Evolutionary conservation across 2,888 invertebrate species (phyloP).

Genomic region (Amphiduros pacificus): DNA sequence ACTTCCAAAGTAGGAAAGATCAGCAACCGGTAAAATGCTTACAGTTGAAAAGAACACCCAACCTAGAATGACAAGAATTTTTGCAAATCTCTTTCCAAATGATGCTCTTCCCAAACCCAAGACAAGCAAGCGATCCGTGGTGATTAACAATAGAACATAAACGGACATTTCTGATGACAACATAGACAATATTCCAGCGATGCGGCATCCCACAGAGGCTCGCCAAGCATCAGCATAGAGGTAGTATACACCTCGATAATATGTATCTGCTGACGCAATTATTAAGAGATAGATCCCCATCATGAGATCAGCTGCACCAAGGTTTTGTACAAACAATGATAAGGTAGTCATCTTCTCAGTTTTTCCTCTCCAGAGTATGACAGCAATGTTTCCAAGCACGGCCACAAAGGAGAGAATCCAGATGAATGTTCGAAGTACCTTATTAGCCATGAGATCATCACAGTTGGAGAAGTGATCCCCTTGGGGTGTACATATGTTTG

Average conservation of each 20-base stretch:
- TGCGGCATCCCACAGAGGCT: constrained; percentile 27
- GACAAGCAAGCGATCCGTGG: constrained; percentile 68
- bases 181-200: constrained; percentile 34
- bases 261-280: constrained; percentile 32
- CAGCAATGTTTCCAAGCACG: constrained; percentile 27
- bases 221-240: constrained; percentile 35
- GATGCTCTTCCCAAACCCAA: constrained; percentile 61
- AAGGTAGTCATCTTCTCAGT: background rate
- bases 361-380: constrained; percentile 12
- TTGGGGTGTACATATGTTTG: constrained; percentile 36
- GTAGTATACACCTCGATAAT: constrained; percentile 32
- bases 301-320: constrained; percentile 32
- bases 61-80: background rate
- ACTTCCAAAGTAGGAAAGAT: background rate
- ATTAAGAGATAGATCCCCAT: constrained; percentile 37
- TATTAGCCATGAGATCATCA: constrained; percentile 32
- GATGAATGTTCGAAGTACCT: constrained; percentile 26
- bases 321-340: constrained; percentile 28
- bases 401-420: constrained; percentile 31
- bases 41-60: background rate
- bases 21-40: background rate
- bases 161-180: constrained; percentile 68
- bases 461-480: constrained; percentile 35
- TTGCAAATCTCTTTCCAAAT: background rate
- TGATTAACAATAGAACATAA: constrained; percentile 66